Percentiles rank a stretch among this genome's conserved stretches.
These are phyloP conservation scores for Drosophila nebulosa DNA, from an alignment of 1,140 invertebrate species.

Conservation along the genomic window DNA sequence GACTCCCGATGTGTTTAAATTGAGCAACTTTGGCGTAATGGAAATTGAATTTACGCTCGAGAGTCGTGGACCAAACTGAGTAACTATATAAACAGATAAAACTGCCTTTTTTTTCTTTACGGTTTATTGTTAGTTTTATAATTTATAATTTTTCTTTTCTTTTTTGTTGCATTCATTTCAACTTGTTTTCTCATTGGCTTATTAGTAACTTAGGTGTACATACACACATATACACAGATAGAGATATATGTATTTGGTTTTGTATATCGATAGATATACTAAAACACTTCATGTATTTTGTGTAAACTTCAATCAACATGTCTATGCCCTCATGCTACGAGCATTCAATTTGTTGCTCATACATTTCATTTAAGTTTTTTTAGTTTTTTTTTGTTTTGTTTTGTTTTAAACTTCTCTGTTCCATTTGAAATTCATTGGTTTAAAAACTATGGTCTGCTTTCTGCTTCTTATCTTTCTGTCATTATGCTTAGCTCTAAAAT, in stretches of 20 bases:
- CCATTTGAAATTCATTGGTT: conserved; percentile 35
- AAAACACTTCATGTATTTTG: conserved; percentile 4
- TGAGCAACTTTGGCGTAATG: conserved; percentile 68
- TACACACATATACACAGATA: conserved; percentile 56
- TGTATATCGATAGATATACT: conserved; percentile 34
- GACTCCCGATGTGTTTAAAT: conserved; percentile 58
- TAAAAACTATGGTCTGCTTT: conserved; percentile 66
- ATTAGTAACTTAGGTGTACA: conserved; percentile 64
- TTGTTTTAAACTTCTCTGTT: background rate
- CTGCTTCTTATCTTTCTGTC: conserved; percentile 25
- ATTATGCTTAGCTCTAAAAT: conserved; percentile 71
- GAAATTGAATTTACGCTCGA: conserved; percentile 56
- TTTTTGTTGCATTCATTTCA: conserved; percentile 47
- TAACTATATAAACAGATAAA: background rate
- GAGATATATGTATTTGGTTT: conserved; percentile 44
- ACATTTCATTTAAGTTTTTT: background rate
- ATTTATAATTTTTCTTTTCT: conserved; percentile 21
- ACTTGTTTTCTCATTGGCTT: conserved; percentile 62
- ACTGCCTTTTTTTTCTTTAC: conserved; percentile 58
- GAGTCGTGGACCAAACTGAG: conserved; percentile 28
- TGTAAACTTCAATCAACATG: conserved; percentile 1
- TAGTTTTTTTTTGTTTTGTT: conserved; percentile 10
- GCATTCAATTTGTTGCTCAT: conserved; percentile 35
- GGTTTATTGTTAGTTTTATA: conserved; percentile 50
- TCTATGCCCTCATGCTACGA: conserved; percentile 36